Percentiles rank a stretch among this genome's conserved stretches.
Evolutionary conservation across 37 sponge, comb jelly and placozoan species (phyloP).

Genomic region (Diacarnus erythraeanus): DNA sequence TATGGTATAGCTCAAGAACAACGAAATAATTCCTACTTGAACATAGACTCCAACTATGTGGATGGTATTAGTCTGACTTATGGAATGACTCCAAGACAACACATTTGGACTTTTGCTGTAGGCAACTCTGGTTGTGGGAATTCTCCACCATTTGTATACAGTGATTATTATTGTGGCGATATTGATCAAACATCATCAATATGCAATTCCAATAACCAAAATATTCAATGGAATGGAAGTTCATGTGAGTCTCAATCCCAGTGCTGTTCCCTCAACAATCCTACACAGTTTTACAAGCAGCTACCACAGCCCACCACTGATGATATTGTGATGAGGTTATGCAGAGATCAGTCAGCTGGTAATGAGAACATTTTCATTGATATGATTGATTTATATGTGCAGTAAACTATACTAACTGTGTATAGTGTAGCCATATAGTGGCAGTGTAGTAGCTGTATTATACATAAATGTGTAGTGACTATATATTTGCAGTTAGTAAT

Average conservation of each 20-base stretch:
- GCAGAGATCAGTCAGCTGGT: neutral
- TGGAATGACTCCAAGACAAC: slow-evolving; percentile 14
- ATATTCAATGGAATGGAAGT: neutral
- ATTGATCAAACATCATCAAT: too few species aligned
- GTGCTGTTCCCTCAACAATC: neutral
- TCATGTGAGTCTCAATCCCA: neutral
- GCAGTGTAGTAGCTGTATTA: too few species aligned
- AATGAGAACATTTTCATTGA: slow-evolving; percentile 1
- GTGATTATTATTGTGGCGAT: too few species aligned
- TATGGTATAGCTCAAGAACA: neutral
- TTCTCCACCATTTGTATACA: too few species aligned
- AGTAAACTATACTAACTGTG: too few species aligned
- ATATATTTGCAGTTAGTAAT: too few species aligned
- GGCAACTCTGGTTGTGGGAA: too few species aligned
- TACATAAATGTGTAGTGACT: too few species aligned
- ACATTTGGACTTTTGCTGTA: slow-evolving; percentile 29
- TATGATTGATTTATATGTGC: neutral
- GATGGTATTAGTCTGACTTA: slow-evolving; percentile 26
- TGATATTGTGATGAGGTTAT: slow-evolving; percentile 15
- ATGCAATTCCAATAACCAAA: too few species aligned
- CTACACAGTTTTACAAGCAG: slow-evolving; percentile 6
- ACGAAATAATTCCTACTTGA: neutral
- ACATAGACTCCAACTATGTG: slow-evolving; percentile 20
- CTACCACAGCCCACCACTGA: slow-evolving; percentile 8
- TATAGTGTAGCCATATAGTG: too few species aligned